Base-by-base conservation (phyloP, 2,888 invertebrate species). In the Campopleginae sp. region DNA sequence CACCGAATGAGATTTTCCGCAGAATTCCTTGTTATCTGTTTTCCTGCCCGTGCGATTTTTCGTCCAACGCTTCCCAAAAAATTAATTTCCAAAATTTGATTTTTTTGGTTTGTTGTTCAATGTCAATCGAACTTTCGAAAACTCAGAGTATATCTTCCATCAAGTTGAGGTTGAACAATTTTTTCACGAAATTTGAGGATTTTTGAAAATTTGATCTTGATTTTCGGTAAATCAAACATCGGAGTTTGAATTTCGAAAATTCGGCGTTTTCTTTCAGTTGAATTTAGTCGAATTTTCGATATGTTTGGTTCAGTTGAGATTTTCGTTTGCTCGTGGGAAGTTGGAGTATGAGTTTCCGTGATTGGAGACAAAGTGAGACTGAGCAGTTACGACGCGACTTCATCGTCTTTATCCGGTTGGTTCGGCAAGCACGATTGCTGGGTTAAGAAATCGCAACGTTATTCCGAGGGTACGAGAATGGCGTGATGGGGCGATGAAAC, bases 391-490 rank as follows among this genome's bases (percentile, higher is more conserved):
- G 86, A 65, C 84, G 89, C 82, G 84, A 88, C 89, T 89, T 88
- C 90, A 90, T 88, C 89, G 87, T 88, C 87, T 92, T 91, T 92
- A 92, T 92, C 88, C 88, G 87, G 84, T 79, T 63, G 38, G 75
- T 54, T 51, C 65, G 27, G 68, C 85, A 76, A 87, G 84, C 86
- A 86, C 87, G 65, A 65, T 48, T 17, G 63, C 48, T 14, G 44
- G 44, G 65, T 74, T 48, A 38, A 63, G 74, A 74, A 66, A 76
- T 72, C 54, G 72, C 38, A 23, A 44, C 66, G 80, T 71, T 63
- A 27, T 58, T 58, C 27, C 54, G 74, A 72, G 65, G 65, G 89
- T 85, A 88, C 19, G n/a, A 54, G 14, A 54, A 77, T 90, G 89
- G 88, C 90, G 90, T 89, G 89, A 89, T 88, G 88, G 81, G 87